Percentiles rank a stretch among this genome's conserved stretches.
Evolutionary conservation across 2,888 invertebrate genomes (phyloP).

Genomic region (Rhaphigaster nebulosa): DNA sequence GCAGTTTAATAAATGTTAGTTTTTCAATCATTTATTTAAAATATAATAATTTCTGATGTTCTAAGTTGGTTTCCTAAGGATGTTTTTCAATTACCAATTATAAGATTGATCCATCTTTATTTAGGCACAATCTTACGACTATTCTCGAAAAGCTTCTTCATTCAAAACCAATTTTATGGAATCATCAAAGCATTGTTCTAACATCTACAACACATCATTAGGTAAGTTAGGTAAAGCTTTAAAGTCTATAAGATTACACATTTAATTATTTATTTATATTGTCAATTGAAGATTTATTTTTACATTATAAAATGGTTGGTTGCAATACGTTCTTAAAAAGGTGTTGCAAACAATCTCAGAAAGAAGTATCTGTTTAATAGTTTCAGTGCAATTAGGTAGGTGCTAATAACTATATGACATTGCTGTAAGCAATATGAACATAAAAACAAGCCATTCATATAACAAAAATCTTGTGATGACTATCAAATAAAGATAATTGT

Average conservation of each 20-base stretch:
- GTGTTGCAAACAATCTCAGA: not conserved
- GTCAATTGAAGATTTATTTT: not conserved
- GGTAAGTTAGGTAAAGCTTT: not conserved
- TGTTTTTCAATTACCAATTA: not conserved
- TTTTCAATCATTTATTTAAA: not conserved
- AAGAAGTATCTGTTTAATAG: not conserved
- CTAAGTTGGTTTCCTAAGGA: not conserved
- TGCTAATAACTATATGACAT: not conserved
- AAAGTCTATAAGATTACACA: not conserved
- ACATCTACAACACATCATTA: not conserved
- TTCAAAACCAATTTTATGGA: constrained; percentile 22
- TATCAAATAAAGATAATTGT: not conserved
- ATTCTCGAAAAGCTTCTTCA: constrained; percentile 21
- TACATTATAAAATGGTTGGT: not conserved
- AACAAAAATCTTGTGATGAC: not conserved
- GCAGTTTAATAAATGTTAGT: not conserved
- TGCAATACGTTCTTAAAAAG: not conserved
- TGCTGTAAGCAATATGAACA: not conserved
- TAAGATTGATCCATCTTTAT: not conserved
- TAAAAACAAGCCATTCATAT: not conserved
- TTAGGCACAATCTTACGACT: not conserved
- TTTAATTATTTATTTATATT: no score
- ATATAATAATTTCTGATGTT: not conserved
- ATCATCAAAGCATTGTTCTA: constrained; percentile 35
- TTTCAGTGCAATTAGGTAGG: not conserved